These are phyloP conservation scores for Drosophila aff. DNA, from an alignment of 1,140 invertebrate genomes.

Conservation along the genomic window DNA sequence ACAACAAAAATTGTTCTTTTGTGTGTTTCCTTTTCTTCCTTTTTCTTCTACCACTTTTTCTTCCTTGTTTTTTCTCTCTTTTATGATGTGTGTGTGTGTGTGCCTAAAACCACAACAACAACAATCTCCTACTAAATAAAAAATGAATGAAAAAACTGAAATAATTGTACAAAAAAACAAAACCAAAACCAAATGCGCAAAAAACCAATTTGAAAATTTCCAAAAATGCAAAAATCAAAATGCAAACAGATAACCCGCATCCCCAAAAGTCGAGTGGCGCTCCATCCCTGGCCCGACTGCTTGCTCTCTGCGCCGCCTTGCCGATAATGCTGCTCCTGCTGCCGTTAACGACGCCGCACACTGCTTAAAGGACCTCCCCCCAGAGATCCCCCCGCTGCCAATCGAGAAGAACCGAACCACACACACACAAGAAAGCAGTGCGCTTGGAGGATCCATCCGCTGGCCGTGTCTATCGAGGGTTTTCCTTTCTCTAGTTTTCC, in stretches of 20 bases:
- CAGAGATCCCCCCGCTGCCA: constrained; percentile 5
- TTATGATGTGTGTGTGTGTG: constrained; percentile 74
- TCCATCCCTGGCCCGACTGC: constrained; percentile 50
- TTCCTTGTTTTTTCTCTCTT: constrained; percentile 80
- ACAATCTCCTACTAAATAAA: constrained; percentile 23
- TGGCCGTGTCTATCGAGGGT: constrained; percentile 27
- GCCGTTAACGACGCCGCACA: constrained; percentile 36
- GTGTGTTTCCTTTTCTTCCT: constrained; percentile 83
- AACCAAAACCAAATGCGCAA: constrained; percentile 8
- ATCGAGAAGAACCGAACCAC: constrained; percentile 13
- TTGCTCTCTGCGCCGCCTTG: constrained; percentile 37
- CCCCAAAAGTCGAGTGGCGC: constrained; percentile 46
- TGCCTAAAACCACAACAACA: constrained; percentile 46
- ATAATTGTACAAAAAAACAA: constrained; percentile 29
- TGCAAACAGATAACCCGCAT: constrained; percentile 68
- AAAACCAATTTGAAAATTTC: constrained; percentile 14
- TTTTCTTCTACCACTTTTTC: constrained; percentile 82
- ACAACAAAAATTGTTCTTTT: constrained; percentile 72
- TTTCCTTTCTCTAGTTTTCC: constrained; percentile 32
- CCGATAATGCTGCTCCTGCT: constrained; percentile 28
- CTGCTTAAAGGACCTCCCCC: constrained; percentile 44
- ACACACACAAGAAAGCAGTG: constrained; percentile 34
- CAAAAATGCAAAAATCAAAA: constrained; percentile 1
- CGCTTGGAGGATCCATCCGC: constrained; percentile 46
- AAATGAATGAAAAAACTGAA: constrained; percentile 31